Conservation (phyloP, 2,113 vertebrate genomes). For the human (Homo sapiens) region DNA sequence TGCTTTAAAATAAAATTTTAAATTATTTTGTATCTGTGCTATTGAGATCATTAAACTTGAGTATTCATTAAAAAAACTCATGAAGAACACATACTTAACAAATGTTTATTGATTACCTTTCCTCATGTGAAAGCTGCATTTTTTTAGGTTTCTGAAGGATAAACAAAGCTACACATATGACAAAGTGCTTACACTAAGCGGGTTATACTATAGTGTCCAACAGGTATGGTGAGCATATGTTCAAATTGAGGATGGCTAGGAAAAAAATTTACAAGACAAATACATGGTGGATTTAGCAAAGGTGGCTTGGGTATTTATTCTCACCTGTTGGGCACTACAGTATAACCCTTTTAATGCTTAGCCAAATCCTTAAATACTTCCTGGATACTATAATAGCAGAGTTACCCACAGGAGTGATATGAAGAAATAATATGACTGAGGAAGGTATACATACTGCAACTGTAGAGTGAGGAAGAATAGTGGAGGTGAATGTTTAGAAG, state of each 20-base stretch:
- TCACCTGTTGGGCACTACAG: neutral
- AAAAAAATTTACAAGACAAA: neutral
- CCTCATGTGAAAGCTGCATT: neutral
- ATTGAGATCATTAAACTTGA: neutral
- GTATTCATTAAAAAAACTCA: neutral
- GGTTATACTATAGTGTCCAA: neutral
- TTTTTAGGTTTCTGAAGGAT: neutral
- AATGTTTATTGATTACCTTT: neutral
- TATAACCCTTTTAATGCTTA: neutral
- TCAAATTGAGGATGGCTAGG: neutral
- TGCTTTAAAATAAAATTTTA: neutral
- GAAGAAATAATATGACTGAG: neutral
- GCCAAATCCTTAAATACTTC: neutral
- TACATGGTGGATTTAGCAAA: neutral
- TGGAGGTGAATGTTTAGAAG: too few species aligned
- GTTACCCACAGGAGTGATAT: neutral
- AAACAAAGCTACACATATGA: neutral
- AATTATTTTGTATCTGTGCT: conserved; percentile 3
- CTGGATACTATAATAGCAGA: neutral
- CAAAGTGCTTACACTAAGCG: neutral
- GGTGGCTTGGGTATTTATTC: neutral
- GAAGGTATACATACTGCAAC: neutral
- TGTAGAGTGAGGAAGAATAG: neutral
- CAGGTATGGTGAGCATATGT: neutral
- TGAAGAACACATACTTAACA: neutral